Base-by-base conservation (phyloP, 92 coral and sea anemone genomes). In the Porites lobata region DNA sequence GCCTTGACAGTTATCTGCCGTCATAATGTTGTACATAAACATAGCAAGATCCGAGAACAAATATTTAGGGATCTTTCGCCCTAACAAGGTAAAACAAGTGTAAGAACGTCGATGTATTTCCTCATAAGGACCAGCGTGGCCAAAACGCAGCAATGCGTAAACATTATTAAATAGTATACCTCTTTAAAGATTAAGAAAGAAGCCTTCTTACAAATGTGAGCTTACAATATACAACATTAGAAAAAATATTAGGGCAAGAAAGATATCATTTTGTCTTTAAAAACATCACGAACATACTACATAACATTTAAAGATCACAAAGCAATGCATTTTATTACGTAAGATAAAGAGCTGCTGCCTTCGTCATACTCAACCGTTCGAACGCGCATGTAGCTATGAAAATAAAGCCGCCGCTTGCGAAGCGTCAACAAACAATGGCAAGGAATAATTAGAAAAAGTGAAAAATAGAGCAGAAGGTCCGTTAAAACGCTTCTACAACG, bases 401-500 rank as follows among this genome's bases (percentile, higher is more conserved):
- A 81, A 8, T 7, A 78, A 15, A 24, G 61, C 69, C 87, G 11
- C 59, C 50, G 51, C 19, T 65, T 20, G 72, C 56, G 43, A 32
- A 13, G 81, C 73, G 43, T 80, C 87, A 84, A 59, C 50, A 72
- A 66, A 83, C 72, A 73, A 62, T 51, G 63, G 10, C 68, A 62
- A 53, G 62, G 21, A 84, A 43, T 10, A 71, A 50, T 50, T 29
- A 61, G 50, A 84, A 1, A 22, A 12, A 24, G 58, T 5, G 9
- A 19, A 47, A 84, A 3, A 8, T 43, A 4, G 9, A 1, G 11
- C 18, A 52, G 13, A 63, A 43, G 65, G 47, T 38, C 62, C 14
- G 9, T 73, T 89, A 95, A 84, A 95, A 95, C 0, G 98, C 98
- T 64, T 94, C 98, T 18, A 95, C 98, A 17, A 95, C 85, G 29